Evolutionary conservation across 2,113 vertebrate genomes (phyloP), one percentile per base, ranked within the genome.

Genomic region (Hucho hucho): DNA sequence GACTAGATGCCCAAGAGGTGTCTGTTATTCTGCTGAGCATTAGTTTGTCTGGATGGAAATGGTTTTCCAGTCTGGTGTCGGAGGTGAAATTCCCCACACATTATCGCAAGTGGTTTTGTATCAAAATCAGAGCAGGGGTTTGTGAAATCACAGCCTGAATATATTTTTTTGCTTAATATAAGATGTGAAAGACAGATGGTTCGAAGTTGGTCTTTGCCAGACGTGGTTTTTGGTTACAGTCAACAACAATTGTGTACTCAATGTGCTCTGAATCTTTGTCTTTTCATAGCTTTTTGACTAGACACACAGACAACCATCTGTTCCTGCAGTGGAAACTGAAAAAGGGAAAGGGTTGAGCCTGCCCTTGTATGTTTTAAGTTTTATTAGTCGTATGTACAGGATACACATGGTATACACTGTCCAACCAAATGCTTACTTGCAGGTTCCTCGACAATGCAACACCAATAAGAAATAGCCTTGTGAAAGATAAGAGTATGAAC

Each of bases 171-270:
- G 18, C 66, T 65, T 37, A 80, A 78, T 26, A 72, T 53, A 5
- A 24, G 75, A 87, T 73, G 75, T 75, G 74, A 81, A 78, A 78
- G 66, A 75, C 87, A 85, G 84, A 82, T 68, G 58, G 76, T 80
- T 72, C 32, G 75, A 72, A 80, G 73, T 66, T 5, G 6, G 0
- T 28, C 0, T 58, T 28, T 24, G 69, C 74, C 78, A 80, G 81
- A 66, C 75, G 77, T 47, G 18, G 22, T 59, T 64, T 66, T 46
- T 49, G 47, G 11, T 76, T 81, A 76, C 63, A 47, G 69, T 77
- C 71, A 69, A 76, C 76, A 78, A 6, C 73, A 68, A 74, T 81
- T 77, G 81, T 72, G 72, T 69, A 9, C 76, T 69, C 0, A 14
- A 63, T 63, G 20, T 14, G 26, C 65, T 67, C 16, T 16, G 29